Evolutionary conservation across 1,140 invertebrate species (phyloP).

Genomic region (Elysia chlorotica): DNA sequence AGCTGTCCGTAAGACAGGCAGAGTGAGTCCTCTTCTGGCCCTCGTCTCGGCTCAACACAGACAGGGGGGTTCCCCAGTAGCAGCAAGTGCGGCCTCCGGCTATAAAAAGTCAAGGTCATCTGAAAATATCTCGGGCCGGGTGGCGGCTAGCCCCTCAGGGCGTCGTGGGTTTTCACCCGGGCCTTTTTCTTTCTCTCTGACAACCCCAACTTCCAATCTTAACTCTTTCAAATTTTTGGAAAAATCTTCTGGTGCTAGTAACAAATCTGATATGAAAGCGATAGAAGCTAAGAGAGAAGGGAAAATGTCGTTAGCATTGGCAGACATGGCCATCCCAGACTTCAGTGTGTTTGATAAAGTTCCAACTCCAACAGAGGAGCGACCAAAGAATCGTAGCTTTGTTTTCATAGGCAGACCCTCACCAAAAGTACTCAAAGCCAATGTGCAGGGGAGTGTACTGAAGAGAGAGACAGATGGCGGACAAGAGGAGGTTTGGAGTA

Average conservation of each 20-base stretch:
- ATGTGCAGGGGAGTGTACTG: not conserved
- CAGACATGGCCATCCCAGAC: constrained; percentile 21
- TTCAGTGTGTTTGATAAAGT: constrained; percentile 24
- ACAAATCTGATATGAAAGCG: too few relatives aligned
- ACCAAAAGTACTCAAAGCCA: not conserved
- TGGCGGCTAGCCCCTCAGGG: too few relatives aligned
- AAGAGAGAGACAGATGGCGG: not conserved
- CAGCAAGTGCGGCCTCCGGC: constrained; percentile 20
- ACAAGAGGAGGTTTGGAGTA: constrained; percentile 8
- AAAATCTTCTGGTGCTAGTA: not conserved
- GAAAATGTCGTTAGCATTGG: too few relatives aligned
- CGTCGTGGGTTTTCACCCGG: too few relatives aligned
- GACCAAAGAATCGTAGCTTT: not conserved
- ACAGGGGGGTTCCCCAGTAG: too few relatives aligned
- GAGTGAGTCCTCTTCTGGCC: constrained; percentile 20
- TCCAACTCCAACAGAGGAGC: constrained; percentile 15
- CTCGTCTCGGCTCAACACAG: constrained; percentile 16
- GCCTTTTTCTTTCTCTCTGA: constrained; percentile 52
- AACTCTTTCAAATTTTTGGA: constrained; percentile 53
- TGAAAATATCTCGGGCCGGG: constrained; percentile 43
- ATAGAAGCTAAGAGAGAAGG: too few relatives aligned
- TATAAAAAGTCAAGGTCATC: constrained; percentile 42
- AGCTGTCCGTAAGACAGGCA: constrained; percentile 8
- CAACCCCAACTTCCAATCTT: constrained; percentile 48
- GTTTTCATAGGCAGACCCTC: not conserved